phyloP scores from a whole-genome alignment of 2,797 vertebrate genomes.

The Botia almorhae region DNA sequence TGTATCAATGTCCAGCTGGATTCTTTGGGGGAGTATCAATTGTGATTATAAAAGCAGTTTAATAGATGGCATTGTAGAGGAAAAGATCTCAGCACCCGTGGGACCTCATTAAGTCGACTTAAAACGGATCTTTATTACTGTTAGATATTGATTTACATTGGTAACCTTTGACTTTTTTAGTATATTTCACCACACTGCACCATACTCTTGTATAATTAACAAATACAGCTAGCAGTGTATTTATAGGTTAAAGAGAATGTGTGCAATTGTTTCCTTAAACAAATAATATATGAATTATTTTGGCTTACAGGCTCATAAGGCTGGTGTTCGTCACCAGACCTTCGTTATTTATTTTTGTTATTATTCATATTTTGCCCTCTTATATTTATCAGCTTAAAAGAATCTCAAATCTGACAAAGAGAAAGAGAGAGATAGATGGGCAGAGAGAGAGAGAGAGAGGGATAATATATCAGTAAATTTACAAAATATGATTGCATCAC shows the following conservation, averaged over 20 bases:
- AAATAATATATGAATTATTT: background rate
- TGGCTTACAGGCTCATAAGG: background rate
- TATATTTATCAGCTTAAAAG: background rate
- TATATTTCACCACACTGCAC: constrained; percentile 24
- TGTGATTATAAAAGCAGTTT: constrained; percentile 53
- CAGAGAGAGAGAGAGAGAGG: too few relatives aligned
- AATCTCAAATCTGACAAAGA: background rate
- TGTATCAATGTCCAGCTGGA: constrained; percentile 11
- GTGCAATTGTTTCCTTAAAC: background rate
- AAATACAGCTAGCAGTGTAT: constrained; percentile 4
- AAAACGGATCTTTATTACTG: constrained; percentile 49
- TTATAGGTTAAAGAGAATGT: background rate
- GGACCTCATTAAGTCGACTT: constrained; percentile 56
- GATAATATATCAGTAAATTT: too few relatives aligned
- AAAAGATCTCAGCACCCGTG: constrained; percentile 39
- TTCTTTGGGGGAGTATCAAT: constrained; percentile 25
- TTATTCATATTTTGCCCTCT: background rate
- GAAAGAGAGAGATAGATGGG: background rate
- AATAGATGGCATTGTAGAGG: constrained; percentile 33
- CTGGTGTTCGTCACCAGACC: background rate
- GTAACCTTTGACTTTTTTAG: constrained; percentile 44
- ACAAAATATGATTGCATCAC: background rate
- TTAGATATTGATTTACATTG: constrained; percentile 54
- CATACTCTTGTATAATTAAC: constrained; percentile 16
- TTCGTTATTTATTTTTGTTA: background rate